These are phyloP conservation scores for Barypeithes pellucidus DNA, from an alignment of 2,888 invertebrate genomes.

Conservation along the genomic window DNA sequence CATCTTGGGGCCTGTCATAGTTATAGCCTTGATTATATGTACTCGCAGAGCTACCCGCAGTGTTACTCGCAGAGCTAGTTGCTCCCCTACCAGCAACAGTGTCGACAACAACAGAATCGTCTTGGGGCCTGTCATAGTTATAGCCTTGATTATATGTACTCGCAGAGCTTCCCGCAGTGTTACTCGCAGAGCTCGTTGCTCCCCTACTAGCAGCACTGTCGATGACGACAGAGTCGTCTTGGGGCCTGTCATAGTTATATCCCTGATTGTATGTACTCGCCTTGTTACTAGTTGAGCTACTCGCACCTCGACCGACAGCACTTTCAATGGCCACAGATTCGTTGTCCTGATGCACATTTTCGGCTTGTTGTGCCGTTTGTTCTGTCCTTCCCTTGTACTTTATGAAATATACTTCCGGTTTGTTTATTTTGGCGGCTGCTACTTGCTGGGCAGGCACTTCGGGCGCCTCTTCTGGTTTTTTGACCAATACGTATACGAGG, in stretches of 20 bases:
- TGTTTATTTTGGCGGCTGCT: constrained; percentile 87
- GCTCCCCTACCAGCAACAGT: too few species aligned
- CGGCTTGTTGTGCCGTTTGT: constrained; percentile 54
- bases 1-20: too few species aligned
- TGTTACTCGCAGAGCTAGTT: too few species aligned
- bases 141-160: neutral
- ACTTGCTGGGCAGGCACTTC: constrained; percentile 85
- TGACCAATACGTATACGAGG: constrained; percentile 89
- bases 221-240: too few species aligned
- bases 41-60: too few species aligned
- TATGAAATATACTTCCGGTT: constrained; percentile 93
- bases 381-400: constrained; percentile 83
- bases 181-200: too few species aligned
- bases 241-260: too few species aligned
- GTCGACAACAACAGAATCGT: too few species aligned
- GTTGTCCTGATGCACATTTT: constrained; percentile 5
- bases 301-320: constrained; percentile 16
- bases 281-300: too few species aligned
- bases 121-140: neutral
- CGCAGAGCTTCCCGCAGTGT: neutral
- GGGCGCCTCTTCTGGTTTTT: constrained; percentile 88
- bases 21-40: too few species aligned
- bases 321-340: constrained; percentile 20
- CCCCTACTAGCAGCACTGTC: too few species aligned
- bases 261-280: too few species aligned